Evolutionary conservation across 2,113 vertebrate genomes (phyloP).

Genomic region (Gasterosteus aculeatus): DNA sequence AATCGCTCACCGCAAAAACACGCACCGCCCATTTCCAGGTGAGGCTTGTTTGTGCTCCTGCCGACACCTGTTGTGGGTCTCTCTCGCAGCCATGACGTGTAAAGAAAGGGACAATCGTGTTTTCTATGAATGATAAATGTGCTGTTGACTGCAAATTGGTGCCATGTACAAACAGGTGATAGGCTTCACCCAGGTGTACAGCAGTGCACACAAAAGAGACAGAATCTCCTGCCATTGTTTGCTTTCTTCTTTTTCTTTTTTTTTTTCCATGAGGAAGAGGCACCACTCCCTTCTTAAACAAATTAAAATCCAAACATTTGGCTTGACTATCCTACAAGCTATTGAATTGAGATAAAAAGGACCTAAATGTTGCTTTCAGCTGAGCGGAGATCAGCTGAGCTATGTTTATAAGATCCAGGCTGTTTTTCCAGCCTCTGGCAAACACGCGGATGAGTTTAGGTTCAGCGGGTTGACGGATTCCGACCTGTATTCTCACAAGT

Average conservation of each 20-base stretch:
- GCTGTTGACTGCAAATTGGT: conserved; percentile 28
- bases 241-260: conserved; percentile 29
- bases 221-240: conserved; percentile 46
- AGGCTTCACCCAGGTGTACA: conserved; percentile 41
- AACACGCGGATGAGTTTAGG: background rate
- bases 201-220: conserved; percentile 45
- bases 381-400: background rate
- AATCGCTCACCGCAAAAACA: background rate
- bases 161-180: conserved; percentile 39
- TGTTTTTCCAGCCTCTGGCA: background rate
- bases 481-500: conserved; percentile 4
- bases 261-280: conserved; percentile 20
- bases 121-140: conserved; percentile 34
- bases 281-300: conserved; percentile 63
- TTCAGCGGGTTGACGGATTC: conserved; percentile 4
- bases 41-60: conserved; percentile 47
- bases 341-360: background rate
- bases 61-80: conserved; percentile 35
- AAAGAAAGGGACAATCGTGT: conserved; percentile 27
- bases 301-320: conserved; percentile 34
- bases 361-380: conserved; percentile 1
- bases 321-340: background rate
- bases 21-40: conserved; percentile 32
- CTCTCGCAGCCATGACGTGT: conserved; percentile 13
- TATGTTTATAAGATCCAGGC: background rate